These are phyloP conservation scores for Acrobeloides nanus DNA, from an alignment of 2,888 invertebrate species.

Conservation along the genomic window DNA sequence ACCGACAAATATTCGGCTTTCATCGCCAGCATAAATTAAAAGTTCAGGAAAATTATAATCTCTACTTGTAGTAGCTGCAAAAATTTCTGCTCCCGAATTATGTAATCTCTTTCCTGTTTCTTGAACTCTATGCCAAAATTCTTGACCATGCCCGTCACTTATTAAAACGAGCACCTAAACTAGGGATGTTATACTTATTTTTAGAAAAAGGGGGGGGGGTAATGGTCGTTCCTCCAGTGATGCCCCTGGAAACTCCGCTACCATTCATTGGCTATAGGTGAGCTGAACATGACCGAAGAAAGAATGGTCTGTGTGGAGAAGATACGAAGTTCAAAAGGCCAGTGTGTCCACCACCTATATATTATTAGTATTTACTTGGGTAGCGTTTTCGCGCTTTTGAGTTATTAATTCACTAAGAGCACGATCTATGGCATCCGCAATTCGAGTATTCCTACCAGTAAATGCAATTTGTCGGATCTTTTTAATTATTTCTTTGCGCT, in stretches of 20 bases:
- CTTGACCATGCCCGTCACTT: constrained; percentile 44
- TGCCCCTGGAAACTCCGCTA: too few relatives aligned
- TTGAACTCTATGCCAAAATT: constrained; percentile 31
- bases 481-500: constrained; percentile 23
- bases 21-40: constrained; percentile 30
- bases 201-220: too few relatives aligned
- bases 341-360: too few relatives aligned
- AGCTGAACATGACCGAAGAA: too few relatives aligned
- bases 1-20: constrained; percentile 30
- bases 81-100: constrained; percentile 22
- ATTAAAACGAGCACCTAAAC: constrained; percentile 33
- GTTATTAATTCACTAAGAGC: constrained; percentile 25
- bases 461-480: constrained; percentile 24
- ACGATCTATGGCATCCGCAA: constrained; percentile 35
- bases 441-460: constrained; percentile 35
- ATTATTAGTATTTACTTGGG: too few relatives aligned
- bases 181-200: too few relatives aligned
- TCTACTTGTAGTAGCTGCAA: constrained; percentile 29
- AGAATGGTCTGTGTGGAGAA: too few relatives aligned
- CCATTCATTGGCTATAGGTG: too few relatives aligned
- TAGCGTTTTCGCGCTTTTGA: constrained; percentile 25
- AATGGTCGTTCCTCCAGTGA: too few relatives aligned
- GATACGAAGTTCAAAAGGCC: too few relatives aligned
- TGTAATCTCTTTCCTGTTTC: constrained; percentile 23
- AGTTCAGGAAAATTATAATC: constrained; percentile 34